A percentile compares a stretch with the other conserved stretches of the same genome.
These are phyloP conservation scores for Maconellicoccus hirsutus DNA, from an alignment of 1,140 invertebrate genomes.

Conservation along the genomic window DNA sequence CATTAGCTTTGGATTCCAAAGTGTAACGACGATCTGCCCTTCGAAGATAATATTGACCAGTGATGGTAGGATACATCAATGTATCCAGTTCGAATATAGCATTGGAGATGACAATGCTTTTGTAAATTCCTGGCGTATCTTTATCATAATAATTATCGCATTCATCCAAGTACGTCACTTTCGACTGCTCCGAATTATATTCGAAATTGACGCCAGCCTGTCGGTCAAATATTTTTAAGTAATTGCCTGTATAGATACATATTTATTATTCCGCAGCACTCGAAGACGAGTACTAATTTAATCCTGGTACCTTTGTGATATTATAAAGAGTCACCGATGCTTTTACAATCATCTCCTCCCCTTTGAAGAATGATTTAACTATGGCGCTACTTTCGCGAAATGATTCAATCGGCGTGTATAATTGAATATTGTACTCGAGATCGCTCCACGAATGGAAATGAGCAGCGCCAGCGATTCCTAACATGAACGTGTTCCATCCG, in stretches of 20 bases:
- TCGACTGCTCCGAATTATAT: not conserved
- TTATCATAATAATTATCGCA: conserved; percentile 11
- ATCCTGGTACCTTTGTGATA: not conserved
- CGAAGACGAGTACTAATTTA: no score
- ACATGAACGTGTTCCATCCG: conserved; percentile 56
- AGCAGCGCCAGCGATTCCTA: conserved; percentile 49
- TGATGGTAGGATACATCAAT: conserved; percentile 49
- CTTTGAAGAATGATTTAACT: conserved; percentile 41
- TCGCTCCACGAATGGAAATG: conserved; percentile 34
- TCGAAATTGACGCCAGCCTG: not conserved
- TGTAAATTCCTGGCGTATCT: conserved; percentile 6
- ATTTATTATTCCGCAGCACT: no score
- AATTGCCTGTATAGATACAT: not conserved
- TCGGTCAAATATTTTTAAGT: not conserved
- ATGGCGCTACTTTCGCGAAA: conserved; percentile 61
- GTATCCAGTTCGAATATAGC: conserved; percentile 48
- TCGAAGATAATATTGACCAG: conserved; percentile 40
- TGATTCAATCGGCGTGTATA: conserved; percentile 59
- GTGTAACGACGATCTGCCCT: conserved; percentile 7
- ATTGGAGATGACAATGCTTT: conserved; percentile 35
- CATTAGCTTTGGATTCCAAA: not conserved
- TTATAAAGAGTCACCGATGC: not conserved
- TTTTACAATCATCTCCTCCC: not conserved
- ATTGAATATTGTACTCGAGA: conserved; percentile 61
- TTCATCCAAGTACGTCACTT: not conserved